These are phyloP conservation scores for Drosophila stalkeri DNA, from an alignment of 2,888 invertebrate species.

Conservation along the genomic window DNA sequence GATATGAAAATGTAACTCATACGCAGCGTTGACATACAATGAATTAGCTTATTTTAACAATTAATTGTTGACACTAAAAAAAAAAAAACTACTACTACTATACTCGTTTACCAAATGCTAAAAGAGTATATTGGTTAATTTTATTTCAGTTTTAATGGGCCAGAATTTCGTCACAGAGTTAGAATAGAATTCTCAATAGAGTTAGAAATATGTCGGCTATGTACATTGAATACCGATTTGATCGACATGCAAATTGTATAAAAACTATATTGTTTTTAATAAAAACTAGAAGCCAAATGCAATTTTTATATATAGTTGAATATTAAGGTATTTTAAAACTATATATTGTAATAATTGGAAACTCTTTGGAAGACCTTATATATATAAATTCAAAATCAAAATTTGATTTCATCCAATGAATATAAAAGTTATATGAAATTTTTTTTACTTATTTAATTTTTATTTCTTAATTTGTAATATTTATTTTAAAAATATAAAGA, in stretches of 20 bases:
- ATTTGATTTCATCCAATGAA: too few relatives aligned
- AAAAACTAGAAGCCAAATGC: not conserved
- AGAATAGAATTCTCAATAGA: too few relatives aligned
- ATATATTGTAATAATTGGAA: too few relatives aligned
- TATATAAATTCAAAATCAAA: too few relatives aligned
- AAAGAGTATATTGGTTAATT: not conserved
- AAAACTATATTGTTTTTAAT: not conserved
- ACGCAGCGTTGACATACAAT: constrained; percentile 31
- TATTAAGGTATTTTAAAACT: not conserved
- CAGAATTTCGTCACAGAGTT: not conserved
- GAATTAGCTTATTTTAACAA: constrained; percentile 14
- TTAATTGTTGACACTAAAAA: constrained; percentile 22
- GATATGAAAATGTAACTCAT: constrained; percentile 23
- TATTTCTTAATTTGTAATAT: too few relatives aligned
- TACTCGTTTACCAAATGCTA: not conserved
- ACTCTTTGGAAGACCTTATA: too few relatives aligned
- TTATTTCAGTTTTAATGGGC: not conserved
- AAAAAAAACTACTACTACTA: not conserved
- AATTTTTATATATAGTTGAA: not conserved
- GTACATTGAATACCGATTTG: not conserved
- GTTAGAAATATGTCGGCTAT: not conserved
- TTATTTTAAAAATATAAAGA: too few relatives aligned
- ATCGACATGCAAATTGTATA: not conserved
- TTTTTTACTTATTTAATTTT: too few relatives aligned
- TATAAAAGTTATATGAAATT: too few relatives aligned